Evolutionary conservation across 2,888 invertebrate species (phyloP), one percentile per base, ranked within the genome.

Genomic region (Drosophila colorata): DNA sequence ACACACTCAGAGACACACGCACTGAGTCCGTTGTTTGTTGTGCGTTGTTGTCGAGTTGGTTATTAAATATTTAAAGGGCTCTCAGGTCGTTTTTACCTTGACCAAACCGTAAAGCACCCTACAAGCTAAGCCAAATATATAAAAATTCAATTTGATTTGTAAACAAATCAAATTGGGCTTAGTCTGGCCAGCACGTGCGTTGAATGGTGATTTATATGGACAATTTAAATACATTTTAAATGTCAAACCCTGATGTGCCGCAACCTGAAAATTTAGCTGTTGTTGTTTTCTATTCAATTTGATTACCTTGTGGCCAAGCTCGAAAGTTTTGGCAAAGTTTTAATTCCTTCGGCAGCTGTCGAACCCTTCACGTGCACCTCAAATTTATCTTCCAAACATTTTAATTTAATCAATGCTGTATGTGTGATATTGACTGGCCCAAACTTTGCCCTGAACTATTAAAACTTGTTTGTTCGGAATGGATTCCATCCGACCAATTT

Each of bases 51-150:
- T 56, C 37, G 33, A 59, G 43, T 48, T 53, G 55, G 49, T 52
- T 67, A 57, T 70, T 71, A 73, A 74, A 86, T 74, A 69, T 83
- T 82, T 83, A 80, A 83, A 67, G 65, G 69, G 49, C 59, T 70
- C 59, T 69, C 47, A 64, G 58, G 9, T 63, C 46, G 38, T 43
- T 35, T 52, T 44, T 51, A 74, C 57, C 66, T 64, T 74, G 55
- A 58, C 37, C 55, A 40, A 23, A 20, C 28, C 58, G 41, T 52
- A 38, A 40, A 37, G 40, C 20, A 16, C 6, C 18, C 38, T 3
- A 1, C 9, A 1, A 16, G 4, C 25, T 31, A 35, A 37, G 16
- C 59, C 33, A 47, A 51, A 69, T 51, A 51, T 47, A 64, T 57
- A 69, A 56, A 69, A 81, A 77, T 59, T 64, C 64, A 67, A 78